Conservation (phyloP, 2,888 invertebrate genomes). For the Saturnia japonica region DNA sequence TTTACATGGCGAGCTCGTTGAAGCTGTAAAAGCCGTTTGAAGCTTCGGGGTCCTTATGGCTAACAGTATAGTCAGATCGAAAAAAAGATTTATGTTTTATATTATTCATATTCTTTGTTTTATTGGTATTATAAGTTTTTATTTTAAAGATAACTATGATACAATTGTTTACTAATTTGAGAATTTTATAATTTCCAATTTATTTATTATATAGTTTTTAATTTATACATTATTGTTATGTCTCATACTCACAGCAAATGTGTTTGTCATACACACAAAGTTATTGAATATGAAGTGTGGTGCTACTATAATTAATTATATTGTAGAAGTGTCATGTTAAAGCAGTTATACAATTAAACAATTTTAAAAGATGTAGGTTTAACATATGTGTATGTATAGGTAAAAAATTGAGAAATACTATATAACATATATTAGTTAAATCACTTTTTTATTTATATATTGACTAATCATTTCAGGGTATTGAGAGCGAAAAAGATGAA, state of each 20-base stretch:
- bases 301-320: not conserved
- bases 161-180: no score
- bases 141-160: no score
- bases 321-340: slow-evolving; percentile 10
- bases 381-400: not conserved
- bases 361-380: not conserved
- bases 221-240: not conserved
- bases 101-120: no score
- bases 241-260: not conserved
- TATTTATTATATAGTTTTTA: not conserved
- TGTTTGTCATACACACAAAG: not conserved
- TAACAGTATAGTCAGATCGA: no score
- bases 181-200: no score
- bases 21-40: no score
- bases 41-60: no score
- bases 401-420: not conserved
- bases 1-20: no score
- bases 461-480: slow-evolving; percentile 56
- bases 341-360: not conserved
- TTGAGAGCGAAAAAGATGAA: slow-evolving; percentile 72
- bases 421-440: not conserved
- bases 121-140: no score
- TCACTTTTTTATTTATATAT: not conserved
- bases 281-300: not conserved
- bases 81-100: no score